Percentiles rank a stretch among this genome's conserved stretches.
Conservation (phyloP, 2,113 vertebrate genomes). For the Todiramphus chloris region DNA sequence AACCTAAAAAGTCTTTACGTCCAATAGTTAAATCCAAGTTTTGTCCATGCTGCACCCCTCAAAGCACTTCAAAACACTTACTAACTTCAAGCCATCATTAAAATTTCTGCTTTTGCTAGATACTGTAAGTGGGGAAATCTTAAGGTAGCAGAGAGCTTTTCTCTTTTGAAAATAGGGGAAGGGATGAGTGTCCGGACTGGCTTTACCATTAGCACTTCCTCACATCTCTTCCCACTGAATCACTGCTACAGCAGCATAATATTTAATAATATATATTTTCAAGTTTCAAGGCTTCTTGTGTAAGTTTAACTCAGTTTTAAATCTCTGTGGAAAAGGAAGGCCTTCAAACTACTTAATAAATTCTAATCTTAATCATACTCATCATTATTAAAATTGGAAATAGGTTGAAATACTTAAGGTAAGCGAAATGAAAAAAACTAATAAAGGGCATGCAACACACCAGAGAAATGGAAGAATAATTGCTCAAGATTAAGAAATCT, state of each 20-base stretch:
- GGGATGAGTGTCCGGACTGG: background rate
- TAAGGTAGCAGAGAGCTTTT: background rate
- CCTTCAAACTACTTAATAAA: slow-evolving; percentile 51
- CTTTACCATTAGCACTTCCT: slow-evolving; percentile 5
- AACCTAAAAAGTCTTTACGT: background rate
- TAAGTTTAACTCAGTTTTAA: slow-evolving; percentile 49
- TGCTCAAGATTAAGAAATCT: slow-evolving; percentile 53
- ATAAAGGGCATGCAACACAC: slow-evolving; percentile 19
- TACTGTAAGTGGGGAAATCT: background rate
- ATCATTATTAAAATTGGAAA: slow-evolving; percentile 57
- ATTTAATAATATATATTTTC: slow-evolving; percentile 7
- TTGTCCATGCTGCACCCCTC: background rate
- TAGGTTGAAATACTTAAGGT: slow-evolving; percentile 48
- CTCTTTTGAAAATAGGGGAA: background rate
- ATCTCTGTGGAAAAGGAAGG: slow-evolving; percentile 33
- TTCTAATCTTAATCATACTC: slow-evolving; percentile 56
- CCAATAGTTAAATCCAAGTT: background rate
- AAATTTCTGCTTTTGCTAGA: background rate
- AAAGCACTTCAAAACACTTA: background rate
- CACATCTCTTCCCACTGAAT: background rate
- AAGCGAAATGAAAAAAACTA: slow-evolving; percentile 60
- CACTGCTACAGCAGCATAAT: background rate
- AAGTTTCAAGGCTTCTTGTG: background rate
- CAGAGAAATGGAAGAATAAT: slow-evolving; percentile 52
- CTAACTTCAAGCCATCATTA: background rate